phyloP scores from a whole-genome alignment of 2,888 invertebrate species.

The Ormyrus pomaceus region DNA sequence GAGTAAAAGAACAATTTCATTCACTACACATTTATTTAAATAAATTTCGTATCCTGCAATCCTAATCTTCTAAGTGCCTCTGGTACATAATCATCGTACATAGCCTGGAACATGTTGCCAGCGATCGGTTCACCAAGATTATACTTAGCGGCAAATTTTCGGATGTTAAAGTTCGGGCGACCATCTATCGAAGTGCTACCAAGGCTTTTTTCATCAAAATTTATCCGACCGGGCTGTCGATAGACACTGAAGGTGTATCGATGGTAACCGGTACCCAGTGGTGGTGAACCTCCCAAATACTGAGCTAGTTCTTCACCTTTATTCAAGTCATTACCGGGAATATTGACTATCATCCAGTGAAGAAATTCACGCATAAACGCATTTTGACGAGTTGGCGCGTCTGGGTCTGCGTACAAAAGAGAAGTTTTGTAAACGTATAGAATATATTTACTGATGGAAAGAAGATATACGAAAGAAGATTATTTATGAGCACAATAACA shows the following conservation, averaged over 20 bases:
- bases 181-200: conserved; percentile 72
- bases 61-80: too few relatives aligned
- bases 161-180: conserved; percentile 79
- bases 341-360: conserved; percentile 38
- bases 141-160: conserved; percentile 79
- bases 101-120: conserved; percentile 78
- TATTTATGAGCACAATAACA: too few relatives aligned
- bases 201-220: conserved; percentile 74
- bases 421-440: too few relatives aligned
- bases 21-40: too few relatives aligned
- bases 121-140: conserved; percentile 79
- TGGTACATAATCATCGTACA: conserved; percentile 75
- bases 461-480: too few relatives aligned
- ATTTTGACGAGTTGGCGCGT: conserved; percentile 7
- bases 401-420: conserved; percentile 16
- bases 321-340: conserved; percentile 23
- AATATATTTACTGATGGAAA: too few relatives aligned
- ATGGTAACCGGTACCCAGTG: conserved; percentile 10
- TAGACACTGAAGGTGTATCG: conserved; percentile 21
- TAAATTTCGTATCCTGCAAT: too few relatives aligned
- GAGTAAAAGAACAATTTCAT: too few relatives aligned
- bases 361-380: conserved; percentile 16
- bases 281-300: conserved; percentile 15
- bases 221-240: conserved; percentile 72
- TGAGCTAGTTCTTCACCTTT: conserved; percentile 20